These are phyloP conservation scores for Atrichornis clamosus DNA, from an alignment of 2,113 vertebrate genomes.

Conservation along the genomic window DNA sequence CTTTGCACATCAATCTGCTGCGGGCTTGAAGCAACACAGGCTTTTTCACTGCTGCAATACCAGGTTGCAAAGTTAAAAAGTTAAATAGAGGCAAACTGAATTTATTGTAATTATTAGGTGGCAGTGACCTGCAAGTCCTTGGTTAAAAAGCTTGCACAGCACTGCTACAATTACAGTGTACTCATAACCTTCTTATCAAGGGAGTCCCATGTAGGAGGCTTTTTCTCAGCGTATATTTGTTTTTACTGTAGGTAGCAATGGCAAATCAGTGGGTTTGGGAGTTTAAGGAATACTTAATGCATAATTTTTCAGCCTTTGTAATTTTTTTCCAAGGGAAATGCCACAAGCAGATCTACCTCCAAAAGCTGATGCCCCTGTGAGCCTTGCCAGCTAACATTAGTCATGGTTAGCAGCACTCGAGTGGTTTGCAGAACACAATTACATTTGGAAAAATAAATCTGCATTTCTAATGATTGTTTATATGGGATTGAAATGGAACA, in stretches of 20 bases:
- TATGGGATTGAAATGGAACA: neutral
- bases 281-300: neutral
- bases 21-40: neutral
- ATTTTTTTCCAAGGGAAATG: neutral
- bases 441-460: conserved; percentile 38
- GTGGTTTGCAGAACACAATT: neutral
- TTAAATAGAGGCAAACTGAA: neutral
- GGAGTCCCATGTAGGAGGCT: neutral
- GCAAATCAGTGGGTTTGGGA: neutral
- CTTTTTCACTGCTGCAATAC: neutral
- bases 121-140: neutral
- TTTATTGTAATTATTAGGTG: neutral
- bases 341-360: neutral
- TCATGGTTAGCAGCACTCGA: neutral
- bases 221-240: neutral
- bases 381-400: conserved; percentile 11
- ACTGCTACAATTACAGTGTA: neutral
- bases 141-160: neutral
- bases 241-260: neutral
- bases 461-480: conserved; percentile 40
- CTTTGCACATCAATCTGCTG: neutral
- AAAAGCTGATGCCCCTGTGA: neutral
- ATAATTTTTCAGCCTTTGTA: neutral
- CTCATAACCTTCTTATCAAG: neutral
- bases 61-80: neutral